Conservation (phyloP, 1,140 invertebrate genomes). For the Lepidostoma basale region DNA sequence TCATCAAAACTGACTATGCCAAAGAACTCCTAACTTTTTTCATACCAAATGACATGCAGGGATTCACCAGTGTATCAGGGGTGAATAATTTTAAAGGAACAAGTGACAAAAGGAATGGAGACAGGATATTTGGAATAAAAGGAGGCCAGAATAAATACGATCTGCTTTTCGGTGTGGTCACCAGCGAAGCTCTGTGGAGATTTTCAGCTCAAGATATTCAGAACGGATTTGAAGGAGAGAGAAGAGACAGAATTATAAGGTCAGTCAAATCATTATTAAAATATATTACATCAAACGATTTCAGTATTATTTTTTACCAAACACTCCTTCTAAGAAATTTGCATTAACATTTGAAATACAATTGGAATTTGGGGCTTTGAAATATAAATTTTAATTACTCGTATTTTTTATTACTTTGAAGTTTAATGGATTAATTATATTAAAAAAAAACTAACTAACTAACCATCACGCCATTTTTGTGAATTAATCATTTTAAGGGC, state of each 20-base stretch:
- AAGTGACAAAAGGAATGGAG: conserved; percentile 65
- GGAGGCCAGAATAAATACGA: conserved; percentile 70
- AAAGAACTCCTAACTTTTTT: conserved; percentile 75
- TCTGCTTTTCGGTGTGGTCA: conserved; percentile 83
- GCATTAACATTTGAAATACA: conserved; percentile 9
- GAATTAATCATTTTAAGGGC: too few species aligned
- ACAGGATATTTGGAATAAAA: conserved; percentile 58
- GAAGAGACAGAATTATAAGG: conserved; percentile 86
- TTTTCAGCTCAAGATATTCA: conserved; percentile 84
- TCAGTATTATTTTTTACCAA: not conserved
- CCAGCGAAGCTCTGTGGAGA: conserved; percentile 81
- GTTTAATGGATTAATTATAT: too few species aligned
- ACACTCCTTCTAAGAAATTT: not conserved
- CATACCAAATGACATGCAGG: conserved; percentile 65
- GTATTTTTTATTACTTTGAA: too few species aligned
- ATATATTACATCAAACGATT: not conserved
- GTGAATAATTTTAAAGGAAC: conserved; percentile 61
- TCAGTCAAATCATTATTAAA: conserved; percentile 35
- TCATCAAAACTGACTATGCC: conserved; percentile 80
- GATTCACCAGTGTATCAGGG: conserved; percentile 60
- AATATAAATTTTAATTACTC: too few species aligned
- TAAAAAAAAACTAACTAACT: too few species aligned
- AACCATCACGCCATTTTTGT: too few species aligned
- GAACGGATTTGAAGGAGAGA: conserved; percentile 86
- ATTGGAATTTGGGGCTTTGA: too few species aligned